phyloP scores from a whole-genome alignment of 2,113 vertebrate genomes.

The Microtus oregoni region DNA sequence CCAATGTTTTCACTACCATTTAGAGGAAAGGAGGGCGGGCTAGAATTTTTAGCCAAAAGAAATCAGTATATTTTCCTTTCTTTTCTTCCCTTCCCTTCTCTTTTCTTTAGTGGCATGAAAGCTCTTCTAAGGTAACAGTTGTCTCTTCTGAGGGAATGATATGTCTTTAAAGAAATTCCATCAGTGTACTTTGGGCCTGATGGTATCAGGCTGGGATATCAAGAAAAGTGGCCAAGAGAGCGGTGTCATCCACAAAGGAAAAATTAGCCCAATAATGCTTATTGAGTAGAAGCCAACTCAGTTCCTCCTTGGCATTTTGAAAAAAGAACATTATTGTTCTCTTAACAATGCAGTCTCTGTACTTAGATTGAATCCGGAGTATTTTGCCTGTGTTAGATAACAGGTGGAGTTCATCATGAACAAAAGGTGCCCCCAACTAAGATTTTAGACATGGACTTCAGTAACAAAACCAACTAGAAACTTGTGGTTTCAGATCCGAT shows the following conservation, averaged over 20 bases:
- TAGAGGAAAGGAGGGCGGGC: neutral
- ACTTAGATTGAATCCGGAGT: slow-evolving; percentile 14
- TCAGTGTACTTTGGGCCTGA: neutral
- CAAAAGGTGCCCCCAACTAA: slow-evolving; percentile 1
- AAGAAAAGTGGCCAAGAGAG: neutral
- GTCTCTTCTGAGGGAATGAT: neutral
- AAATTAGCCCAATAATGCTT: neutral
- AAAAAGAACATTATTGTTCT: slow-evolving; percentile 39
- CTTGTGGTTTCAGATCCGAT: slow-evolving; percentile 12
- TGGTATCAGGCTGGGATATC: neutral
- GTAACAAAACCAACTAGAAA: slow-evolving; percentile 46
- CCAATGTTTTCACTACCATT: slow-evolving; percentile 37
- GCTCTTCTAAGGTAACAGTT: neutral
- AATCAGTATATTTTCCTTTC: slow-evolving; percentile 6
- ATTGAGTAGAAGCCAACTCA: slow-evolving; percentile 35
- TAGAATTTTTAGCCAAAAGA: slow-evolving; percentile 41
- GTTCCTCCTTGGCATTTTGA: slow-evolving; percentile 40
- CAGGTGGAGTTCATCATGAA: slow-evolving; percentile 6
- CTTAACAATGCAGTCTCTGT: slow-evolving; percentile 47
- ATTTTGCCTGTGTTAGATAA: slow-evolving; percentile 31
- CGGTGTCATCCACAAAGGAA: neutral
- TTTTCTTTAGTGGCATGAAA: neutral
- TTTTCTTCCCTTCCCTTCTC: too few species aligned
- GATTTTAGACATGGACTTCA: slow-evolving; percentile 14
- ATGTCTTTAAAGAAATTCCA: neutral